A percentile compares a stretch with the other conserved stretches of the same genome.
Evolutionary conservation across 2,113 vertebrate genomes (phyloP).

Genomic region (Acrocephalus kingi): DNA sequence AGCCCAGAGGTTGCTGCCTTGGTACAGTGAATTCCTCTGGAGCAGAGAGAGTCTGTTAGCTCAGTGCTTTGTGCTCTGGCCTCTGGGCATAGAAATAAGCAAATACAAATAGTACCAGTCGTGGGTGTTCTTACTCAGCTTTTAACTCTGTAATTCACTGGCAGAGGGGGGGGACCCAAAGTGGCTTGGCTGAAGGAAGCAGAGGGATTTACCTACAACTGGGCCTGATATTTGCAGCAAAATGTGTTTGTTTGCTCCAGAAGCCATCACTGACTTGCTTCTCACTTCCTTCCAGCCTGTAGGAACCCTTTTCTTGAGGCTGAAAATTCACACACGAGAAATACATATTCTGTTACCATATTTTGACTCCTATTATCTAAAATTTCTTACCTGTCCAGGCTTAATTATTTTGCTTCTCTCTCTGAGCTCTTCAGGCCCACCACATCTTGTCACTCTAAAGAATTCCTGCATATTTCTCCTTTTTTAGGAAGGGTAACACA

Average conservation of each 20-base stretch:
- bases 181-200: neutral
- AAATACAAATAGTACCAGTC: neutral
- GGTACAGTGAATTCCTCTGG: neutral
- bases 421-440: neutral
- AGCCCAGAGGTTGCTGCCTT: slow-evolving; percentile 1
- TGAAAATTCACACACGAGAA: neutral
- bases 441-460: neutral
- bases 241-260: neutral
- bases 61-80: slow-evolving; percentile 1
- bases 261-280: neutral
- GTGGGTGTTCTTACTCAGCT: neutral
- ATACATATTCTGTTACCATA: fast-evolving
- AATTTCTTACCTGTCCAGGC: neutral
- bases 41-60: neutral
- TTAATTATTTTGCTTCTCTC: neutral
- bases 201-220: neutral
- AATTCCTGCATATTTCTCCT: neutral
- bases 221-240: neutral
- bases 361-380: neutral
- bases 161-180: neutral
- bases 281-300: neutral
- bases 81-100: neutral
- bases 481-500: neutral
- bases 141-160: neutral
- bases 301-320: neutral